Percentiles rank a stretch among this genome's conserved stretches.
phyloP scores from a whole-genome alignment of 2,113 vertebrate genomes.

The Fukomys damarensis region DNA sequence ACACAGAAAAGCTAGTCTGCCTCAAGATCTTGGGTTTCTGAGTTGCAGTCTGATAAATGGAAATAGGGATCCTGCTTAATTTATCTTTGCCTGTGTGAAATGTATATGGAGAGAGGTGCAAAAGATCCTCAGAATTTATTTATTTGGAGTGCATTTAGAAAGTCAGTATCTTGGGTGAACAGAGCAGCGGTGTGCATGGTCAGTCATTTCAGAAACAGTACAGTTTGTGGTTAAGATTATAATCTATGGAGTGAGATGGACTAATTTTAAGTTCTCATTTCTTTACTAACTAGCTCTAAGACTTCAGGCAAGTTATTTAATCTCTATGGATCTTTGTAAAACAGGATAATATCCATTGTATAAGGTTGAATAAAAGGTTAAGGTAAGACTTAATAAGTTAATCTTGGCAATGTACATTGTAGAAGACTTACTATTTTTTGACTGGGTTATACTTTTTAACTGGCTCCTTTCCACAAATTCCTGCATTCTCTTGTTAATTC shows the following conservation, averaged over 20 bases:
- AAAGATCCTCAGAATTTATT: not conserved
- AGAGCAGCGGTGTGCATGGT: not conserved
- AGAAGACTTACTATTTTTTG: constrained; percentile 24
- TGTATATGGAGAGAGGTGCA: not conserved
- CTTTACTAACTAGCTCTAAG: not conserved
- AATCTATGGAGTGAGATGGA: not conserved
- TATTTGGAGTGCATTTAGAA: constrained; percentile 9
- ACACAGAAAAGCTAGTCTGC: not conserved
- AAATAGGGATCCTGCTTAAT: not conserved
- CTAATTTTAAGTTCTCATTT: constrained; percentile 14
- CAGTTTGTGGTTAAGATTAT: constrained; percentile 30
- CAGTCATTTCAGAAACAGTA: constrained; percentile 38
- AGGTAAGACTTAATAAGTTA: constrained; percentile 53
- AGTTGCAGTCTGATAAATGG: not conserved
- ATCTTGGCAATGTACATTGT: constrained; percentile 1
- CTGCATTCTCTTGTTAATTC: constrained; percentile 46
- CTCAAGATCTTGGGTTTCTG: not conserved
- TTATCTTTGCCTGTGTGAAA: not conserved
- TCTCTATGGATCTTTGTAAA: constrained; percentile 42
- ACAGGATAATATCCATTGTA: constrained; percentile 12
- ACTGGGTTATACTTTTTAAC: not conserved
- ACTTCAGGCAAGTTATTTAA: constrained; percentile 15
- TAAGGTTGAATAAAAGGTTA: constrained; percentile 33
- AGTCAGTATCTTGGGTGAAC: not conserved
- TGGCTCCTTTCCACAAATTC: constrained; percentile 12